Percentiles rank a stretch among this genome's conserved stretches.
Conservation (phyloP, 2,888 invertebrate genomes). For the Salpingus planirostris region DNA sequence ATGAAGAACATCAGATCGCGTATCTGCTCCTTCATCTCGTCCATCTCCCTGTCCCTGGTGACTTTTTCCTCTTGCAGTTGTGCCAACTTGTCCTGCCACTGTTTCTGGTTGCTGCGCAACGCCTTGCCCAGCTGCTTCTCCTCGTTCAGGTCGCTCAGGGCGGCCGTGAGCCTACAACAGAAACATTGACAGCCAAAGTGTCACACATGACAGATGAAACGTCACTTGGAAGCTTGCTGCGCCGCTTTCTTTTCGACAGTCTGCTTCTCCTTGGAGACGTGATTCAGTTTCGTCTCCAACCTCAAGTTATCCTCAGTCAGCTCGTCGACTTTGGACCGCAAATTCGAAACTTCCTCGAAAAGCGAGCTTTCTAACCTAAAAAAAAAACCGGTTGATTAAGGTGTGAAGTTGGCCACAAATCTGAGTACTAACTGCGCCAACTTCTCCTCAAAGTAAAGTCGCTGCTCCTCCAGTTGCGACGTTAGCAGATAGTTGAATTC, state of each 20-base stretch:
- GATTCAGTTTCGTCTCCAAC: slow-evolving; percentile 43
- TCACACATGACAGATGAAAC: too few species aligned
- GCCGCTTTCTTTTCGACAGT: slow-evolving; percentile 61
- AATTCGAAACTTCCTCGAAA: slow-evolving; percentile 30
- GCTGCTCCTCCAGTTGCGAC: slow-evolving; percentile 89
- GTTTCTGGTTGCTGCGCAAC: slow-evolving; percentile 63
- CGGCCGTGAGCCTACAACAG: too few species aligned
- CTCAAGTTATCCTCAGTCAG: slow-evolving; percentile 44
- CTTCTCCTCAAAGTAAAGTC: slow-evolving; percentile 83
- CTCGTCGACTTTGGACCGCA: slow-evolving; percentile 44
- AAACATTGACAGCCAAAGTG: too few species aligned
- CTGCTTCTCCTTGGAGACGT: slow-evolving; percentile 57
- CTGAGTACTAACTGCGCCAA: slow-evolving; percentile 48
- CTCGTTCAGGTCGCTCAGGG: slow-evolving; percentile 66
- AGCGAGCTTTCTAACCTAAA: slow-evolving; percentile 37
- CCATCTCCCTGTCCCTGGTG: slow-evolving; percentile 56
- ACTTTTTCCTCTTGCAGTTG: slow-evolving; percentile 45
- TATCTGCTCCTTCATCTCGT: slow-evolving; percentile 83
- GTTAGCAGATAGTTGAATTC: slow-evolving; percentile 96
- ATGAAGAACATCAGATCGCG: slow-evolving; percentile 96
- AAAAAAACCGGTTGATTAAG: too few species aligned
- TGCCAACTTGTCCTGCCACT: slow-evolving; percentile 58
- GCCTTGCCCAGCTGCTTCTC: slow-evolving; percentile 79
- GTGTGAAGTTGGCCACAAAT: too few species aligned
- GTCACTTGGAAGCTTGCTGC: slow-evolving; percentile 55